These are phyloP conservation scores for Beris chalybata DNA, from an alignment of 2,888 invertebrate species.

Conservation along the genomic window DNA sequence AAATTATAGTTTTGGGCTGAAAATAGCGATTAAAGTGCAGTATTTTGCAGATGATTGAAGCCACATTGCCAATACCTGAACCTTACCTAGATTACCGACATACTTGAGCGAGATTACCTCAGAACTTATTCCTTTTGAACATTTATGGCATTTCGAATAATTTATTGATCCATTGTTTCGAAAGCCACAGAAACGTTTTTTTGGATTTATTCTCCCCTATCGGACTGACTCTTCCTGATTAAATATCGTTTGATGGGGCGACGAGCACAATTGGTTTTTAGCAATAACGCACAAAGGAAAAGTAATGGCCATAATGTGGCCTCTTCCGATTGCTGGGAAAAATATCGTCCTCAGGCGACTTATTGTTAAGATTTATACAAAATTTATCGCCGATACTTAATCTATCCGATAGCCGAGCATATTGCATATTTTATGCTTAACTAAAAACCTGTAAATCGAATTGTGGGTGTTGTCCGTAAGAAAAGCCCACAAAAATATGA, in stretches of 20 bases:
- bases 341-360: slow-evolving; percentile 49
- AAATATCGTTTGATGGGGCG: slow-evolving; percentile 42
- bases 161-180: slow-evolving; percentile 43
- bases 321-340: slow-evolving; percentile 11
- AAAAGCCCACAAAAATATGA: slow-evolving; percentile 25
- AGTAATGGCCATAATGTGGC: slow-evolving; percentile 25
- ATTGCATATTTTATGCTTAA: too few species aligned
- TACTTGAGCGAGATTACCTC: too few species aligned
- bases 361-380: slow-evolving; percentile 50
- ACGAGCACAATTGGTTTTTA: slow-evolving; percentile 22
- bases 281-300: too few species aligned
- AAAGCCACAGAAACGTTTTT: slow-evolving; percentile 5
- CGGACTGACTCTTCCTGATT: slow-evolving; percentile 41
- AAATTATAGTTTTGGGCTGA: too few species aligned
- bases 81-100: too few species aligned
- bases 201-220: not conserved
- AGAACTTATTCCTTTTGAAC: slow-evolving; percentile 27
- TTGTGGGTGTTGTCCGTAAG: slow-evolving; percentile 36
- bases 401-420: slow-evolving; percentile 40
- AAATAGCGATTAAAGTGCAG: too few species aligned
- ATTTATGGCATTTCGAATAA: slow-evolving; percentile 42
- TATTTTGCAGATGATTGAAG: too few species aligned
- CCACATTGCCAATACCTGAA: too few species aligned
- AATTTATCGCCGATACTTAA: slow-evolving; percentile 50
- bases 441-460: slow-evolving; percentile 27